Conservation (phyloP, 2,888 invertebrate genomes). For the Drosophila lacicola region DNA sequence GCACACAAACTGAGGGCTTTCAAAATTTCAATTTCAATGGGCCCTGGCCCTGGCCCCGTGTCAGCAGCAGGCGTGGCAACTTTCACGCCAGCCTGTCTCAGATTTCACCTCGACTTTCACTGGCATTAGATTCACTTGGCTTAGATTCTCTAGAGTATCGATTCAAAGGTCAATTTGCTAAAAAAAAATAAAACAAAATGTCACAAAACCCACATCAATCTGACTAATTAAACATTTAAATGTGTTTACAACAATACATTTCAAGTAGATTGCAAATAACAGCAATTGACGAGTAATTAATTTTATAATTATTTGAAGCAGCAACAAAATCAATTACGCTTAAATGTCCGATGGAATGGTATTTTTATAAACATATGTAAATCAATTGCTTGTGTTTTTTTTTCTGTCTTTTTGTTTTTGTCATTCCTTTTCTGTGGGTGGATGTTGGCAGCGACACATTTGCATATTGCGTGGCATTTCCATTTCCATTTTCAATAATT, state of each 20-base stretch:
- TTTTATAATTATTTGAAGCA: conserved; percentile 13
- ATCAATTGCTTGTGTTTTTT: not conserved
- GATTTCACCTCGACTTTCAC: conserved; percentile 65
- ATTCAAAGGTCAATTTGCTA: conserved; percentile 32
- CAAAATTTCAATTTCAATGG: conserved; percentile 63
- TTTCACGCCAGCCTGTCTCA: conserved; percentile 52
- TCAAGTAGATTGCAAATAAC: not conserved
- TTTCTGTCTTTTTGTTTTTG: not conserved
- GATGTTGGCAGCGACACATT: conserved; percentile 13
- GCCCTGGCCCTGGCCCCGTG: conserved; percentile 66
- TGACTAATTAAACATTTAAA: conserved; percentile 25
- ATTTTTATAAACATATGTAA: conserved; percentile 8
- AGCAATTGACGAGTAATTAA: conserved; percentile 15
- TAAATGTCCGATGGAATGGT: conserved; percentile 6
- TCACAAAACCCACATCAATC: conserved; percentile 1
- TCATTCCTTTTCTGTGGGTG: conserved; percentile 1
- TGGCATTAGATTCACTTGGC: conserved; percentile 21
- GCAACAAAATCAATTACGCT: not conserved
- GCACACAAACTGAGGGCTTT: conserved; percentile 40
- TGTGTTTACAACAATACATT: conserved; percentile 8
- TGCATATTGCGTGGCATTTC: conserved; percentile 36
- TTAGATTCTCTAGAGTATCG: not conserved
- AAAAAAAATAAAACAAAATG: not conserved
- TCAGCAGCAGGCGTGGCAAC: conserved; percentile 57
- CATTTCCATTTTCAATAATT: conserved; percentile 36